Evolutionary conservation across 92 coral and sea anemone genomes (phyloP).

Genomic region (Porites evermanni): DNA sequence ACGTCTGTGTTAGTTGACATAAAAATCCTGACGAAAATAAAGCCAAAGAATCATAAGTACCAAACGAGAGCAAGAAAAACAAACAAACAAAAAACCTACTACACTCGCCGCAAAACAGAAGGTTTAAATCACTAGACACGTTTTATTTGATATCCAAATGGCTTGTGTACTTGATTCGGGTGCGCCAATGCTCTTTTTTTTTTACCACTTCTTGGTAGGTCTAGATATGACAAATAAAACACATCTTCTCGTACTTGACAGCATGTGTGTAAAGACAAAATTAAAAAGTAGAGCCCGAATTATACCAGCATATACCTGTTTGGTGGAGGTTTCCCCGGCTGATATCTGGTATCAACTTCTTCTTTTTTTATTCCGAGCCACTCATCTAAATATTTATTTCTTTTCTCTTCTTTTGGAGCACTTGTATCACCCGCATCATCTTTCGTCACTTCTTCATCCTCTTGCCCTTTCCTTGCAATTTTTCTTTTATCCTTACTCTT

Average conservation of each 20-base stretch:
- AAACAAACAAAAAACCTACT: not conserved
- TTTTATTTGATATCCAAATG: no score
- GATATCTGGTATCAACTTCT: conserved; percentile 83
- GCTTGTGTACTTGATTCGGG: no score
- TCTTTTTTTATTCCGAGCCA: conserved; percentile 86
- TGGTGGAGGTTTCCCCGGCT: conserved; percentile 93
- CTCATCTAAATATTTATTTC: conserved; percentile 79
- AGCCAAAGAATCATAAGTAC: not conserved
- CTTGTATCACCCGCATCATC: conserved; percentile 45
- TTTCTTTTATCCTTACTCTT: conserved; percentile 33
- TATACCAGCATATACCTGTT: conserved; percentile 70
- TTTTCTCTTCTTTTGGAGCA: conserved; percentile 66
- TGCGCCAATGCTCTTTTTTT: no score
- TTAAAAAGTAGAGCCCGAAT: no score
- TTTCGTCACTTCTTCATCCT: conserved; percentile 60
- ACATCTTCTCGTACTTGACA: no score
- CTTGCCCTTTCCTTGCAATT: conserved; percentile 25
- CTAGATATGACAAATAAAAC: no score
- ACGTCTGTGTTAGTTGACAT: conserved; percentile 63
- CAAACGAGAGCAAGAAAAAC: not conserved
- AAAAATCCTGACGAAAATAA: conserved; percentile 62
- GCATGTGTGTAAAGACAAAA: no score
- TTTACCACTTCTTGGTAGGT: no score
- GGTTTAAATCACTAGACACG: not conserved
- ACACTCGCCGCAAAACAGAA: not conserved